phyloP scores from a whole-genome alignment of 2,888 invertebrate species.

The Metopia argyrocephala region DNA sequence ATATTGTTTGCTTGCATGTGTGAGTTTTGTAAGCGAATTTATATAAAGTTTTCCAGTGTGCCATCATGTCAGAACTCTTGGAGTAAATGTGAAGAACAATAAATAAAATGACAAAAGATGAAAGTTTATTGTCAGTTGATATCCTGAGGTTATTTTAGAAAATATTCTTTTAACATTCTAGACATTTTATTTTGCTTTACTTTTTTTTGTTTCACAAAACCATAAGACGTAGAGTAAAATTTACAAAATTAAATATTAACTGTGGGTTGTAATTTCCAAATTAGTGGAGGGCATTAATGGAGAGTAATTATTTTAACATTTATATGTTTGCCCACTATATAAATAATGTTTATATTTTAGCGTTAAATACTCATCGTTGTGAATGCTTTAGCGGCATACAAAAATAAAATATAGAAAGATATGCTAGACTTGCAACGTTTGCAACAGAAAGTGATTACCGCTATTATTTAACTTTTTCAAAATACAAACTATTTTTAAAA shows the following conservation, averaged over 20 bases:
- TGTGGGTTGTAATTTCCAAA: no score
- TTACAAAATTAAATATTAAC: slow-evolving; percentile 3
- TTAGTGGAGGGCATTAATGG: no score
- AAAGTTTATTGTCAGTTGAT: slow-evolving; percentile 67
- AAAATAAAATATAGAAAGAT: no score
- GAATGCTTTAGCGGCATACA: no score
- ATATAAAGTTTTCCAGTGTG: not conserved
- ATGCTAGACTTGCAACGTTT: no score
- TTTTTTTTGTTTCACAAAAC: slow-evolving; percentile 10
- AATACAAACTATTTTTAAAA: no score
- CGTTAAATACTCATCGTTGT: no score
- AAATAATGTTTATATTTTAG: no score
- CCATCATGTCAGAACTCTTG: slow-evolving; percentile 24
- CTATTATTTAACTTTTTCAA: no score
- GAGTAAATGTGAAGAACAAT: slow-evolving; percentile 62
- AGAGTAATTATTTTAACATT: no score
- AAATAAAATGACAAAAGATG: slow-evolving; percentile 67
- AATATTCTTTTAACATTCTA: slow-evolving; percentile 62
- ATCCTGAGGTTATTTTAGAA: slow-evolving; percentile 64
- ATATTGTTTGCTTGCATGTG: slow-evolving; percentile 15
- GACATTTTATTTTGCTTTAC: slow-evolving; percentile 57
- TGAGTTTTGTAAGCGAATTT: slow-evolving; percentile 3
- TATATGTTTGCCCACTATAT: no score
- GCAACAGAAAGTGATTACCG: no score
- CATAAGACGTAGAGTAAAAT: not conserved